phyloP scores from a whole-genome alignment of 2,888 invertebrate species.

The Drosophila mimetica region DNA sequence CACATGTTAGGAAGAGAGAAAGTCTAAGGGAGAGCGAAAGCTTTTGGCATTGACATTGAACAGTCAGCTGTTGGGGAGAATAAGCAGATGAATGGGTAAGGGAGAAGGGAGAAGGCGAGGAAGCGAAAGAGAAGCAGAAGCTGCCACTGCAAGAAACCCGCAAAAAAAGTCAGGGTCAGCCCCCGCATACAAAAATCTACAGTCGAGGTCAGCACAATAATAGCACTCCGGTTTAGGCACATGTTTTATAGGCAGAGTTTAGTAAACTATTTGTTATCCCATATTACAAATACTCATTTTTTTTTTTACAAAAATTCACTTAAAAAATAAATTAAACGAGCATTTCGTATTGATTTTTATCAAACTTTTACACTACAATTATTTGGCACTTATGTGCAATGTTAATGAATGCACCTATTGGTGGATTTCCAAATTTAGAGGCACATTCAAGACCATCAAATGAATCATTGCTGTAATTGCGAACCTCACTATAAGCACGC shows the following conservation, averaged over 20 bases:
- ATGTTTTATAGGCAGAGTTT: not conserved
- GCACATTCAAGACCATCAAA: not conserved
- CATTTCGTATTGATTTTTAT: too few species aligned
- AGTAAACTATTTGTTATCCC: not conserved
- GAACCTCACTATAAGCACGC: not conserved
- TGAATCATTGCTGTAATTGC: not conserved
- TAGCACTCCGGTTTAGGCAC: not conserved
- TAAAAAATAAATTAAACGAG: too few species aligned
- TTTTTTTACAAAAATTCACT: not conserved
- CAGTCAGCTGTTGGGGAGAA: constrained; percentile 47
- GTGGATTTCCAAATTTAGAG: not conserved
- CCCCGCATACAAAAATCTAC: constrained; percentile 17
- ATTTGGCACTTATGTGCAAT: too few species aligned
- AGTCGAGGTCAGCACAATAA: constrained; percentile 2
- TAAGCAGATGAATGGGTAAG: not conserved
- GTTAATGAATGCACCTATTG: too few species aligned
- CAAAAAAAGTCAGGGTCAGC: constrained; percentile 59
- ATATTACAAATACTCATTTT: not conserved
- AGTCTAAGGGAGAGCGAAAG: constrained; percentile 23
- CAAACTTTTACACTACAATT: too few species aligned
- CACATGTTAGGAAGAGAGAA: constrained; percentile 1
- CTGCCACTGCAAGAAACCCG: constrained; percentile 29
- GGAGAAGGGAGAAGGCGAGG: not conserved
- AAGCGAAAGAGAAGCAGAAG: constrained; percentile 4
- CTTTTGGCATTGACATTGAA: constrained; percentile 52